Evolutionary conservation across 2,113 vertebrate genomes (phyloP).

Genomic region (Sclerurus mexicanus): DNA sequence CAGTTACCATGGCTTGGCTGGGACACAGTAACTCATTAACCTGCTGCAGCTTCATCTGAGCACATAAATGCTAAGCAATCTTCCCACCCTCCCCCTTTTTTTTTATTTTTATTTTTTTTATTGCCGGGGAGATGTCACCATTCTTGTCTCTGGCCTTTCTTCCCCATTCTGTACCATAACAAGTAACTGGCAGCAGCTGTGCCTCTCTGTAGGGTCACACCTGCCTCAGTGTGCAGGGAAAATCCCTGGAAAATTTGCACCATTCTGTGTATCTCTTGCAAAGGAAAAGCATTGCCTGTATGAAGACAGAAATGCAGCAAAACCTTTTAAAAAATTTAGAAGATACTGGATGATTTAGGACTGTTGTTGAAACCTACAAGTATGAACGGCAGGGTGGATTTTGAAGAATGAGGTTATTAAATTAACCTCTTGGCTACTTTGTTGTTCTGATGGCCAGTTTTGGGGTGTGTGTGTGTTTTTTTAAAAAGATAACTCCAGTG

Average conservation of each 20-base stretch:
- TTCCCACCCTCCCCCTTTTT: too few relatives aligned
- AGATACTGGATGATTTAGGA: background rate
- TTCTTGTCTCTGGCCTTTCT: background rate
- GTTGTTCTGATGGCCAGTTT: background rate
- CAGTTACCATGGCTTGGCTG: background rate
- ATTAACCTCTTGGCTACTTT: background rate
- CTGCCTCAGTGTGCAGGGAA: background rate
- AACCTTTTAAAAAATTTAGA: background rate
- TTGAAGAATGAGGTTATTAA: conserved; percentile 9
- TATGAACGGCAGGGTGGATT: background rate
- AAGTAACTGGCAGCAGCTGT: background rate
- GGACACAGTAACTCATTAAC: background rate
- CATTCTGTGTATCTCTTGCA: background rate
- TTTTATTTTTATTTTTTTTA: background rate
- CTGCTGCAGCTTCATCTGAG: background rate
- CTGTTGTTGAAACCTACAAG: background rate
- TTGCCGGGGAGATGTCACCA: accelerated
- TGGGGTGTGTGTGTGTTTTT: background rate
- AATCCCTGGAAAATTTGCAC: background rate
- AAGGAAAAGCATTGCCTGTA: background rate
- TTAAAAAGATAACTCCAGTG: background rate
- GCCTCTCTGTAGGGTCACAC: background rate
- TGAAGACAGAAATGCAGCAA: background rate
- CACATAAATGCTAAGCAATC: accelerated
- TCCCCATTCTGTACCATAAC: background rate